Evolutionary conservation across 2,888 invertebrate genomes (phyloP).

Genomic region (Pemphredon lugubris): DNA sequence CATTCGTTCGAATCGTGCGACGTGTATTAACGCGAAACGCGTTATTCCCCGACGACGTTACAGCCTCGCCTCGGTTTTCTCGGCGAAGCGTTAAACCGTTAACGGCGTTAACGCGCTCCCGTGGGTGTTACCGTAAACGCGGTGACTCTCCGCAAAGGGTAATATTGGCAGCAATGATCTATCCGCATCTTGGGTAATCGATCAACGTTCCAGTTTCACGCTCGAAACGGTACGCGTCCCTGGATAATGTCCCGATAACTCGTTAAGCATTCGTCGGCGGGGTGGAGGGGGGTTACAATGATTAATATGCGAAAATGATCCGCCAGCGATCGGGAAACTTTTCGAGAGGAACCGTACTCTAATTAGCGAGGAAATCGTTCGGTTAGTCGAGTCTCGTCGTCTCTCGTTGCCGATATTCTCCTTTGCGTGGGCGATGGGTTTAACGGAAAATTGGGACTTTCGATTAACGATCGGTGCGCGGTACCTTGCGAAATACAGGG

Average conservation of each 20-base stretch:
- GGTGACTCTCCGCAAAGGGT: slow-evolving; percentile 38
- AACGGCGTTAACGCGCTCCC: slow-evolving; percentile 57
- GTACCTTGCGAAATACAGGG: slow-evolving; percentile 30
- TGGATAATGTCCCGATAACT: slow-evolving; percentile 14
- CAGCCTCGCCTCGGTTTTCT: slow-evolving; percentile 34
- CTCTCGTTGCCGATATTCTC: slow-evolving; percentile 31
- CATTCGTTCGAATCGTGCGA: slow-evolving; percentile 45
- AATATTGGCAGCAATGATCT: slow-evolving; percentile 45
- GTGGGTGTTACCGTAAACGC: slow-evolving; percentile 48
- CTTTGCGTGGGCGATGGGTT: slow-evolving; percentile 28
- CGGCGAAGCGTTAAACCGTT: slow-evolving; percentile 52
- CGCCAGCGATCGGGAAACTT: too few species aligned
- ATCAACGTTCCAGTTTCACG: slow-evolving; percentile 38
- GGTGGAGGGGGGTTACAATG: slow-evolving; percentile 6
- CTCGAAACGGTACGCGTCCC: slow-evolving; percentile 19
- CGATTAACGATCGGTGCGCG: slow-evolving; percentile 33
- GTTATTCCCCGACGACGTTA: slow-evolving; percentile 22
- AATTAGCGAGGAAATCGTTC: too few species aligned
- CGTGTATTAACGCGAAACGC: slow-evolving; percentile 12
- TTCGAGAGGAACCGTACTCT: too few species aligned
- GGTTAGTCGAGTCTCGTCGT: too few species aligned
- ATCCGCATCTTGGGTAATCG: slow-evolving; percentile 30
- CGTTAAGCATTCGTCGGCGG: background rate
- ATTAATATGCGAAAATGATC: slow-evolving; percentile 1
- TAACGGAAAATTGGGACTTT: slow-evolving; percentile 11